phyloP scores from a whole-genome alignment of 1,140 invertebrate genomes.

The Elymnias hypermnestra region DNA sequence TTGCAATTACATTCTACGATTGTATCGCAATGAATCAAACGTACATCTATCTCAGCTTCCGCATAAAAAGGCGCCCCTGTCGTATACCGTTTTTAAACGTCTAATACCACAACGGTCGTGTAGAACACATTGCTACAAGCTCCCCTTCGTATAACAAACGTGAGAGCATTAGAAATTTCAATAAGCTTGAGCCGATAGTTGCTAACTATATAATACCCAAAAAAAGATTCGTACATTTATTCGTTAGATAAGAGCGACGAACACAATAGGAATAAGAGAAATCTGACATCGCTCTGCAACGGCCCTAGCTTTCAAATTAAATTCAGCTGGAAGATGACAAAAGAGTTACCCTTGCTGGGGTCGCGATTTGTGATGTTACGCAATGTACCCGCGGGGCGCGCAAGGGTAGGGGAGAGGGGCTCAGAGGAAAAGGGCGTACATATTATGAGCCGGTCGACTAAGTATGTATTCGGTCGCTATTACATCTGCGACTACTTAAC shows the following conservation, averaged over 20 bases:
- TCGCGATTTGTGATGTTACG: conserved; percentile 20
- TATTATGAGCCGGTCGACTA: conserved; percentile 12
- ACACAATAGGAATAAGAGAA: conserved; percentile 15
- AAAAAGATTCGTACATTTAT: conserved; percentile 18
- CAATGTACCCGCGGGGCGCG: conserved; percentile 15
- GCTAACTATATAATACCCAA: background rate
- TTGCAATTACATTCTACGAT: background rate
- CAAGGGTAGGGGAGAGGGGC: conserved; percentile 6
- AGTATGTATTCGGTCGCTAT: conserved; percentile 16
- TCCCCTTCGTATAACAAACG: conserved; percentile 16
- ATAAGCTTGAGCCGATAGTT: conserved; percentile 3
- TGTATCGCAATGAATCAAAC: too few species aligned
- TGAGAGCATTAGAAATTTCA: conserved; percentile 18
- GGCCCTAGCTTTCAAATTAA: conserved; percentile 23
- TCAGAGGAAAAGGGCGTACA: conserved; percentile 20
- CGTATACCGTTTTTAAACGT: background rate
- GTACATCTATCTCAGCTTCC: too few species aligned
- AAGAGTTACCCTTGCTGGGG: conserved; percentile 21
- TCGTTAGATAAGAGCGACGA: conserved; percentile 19
- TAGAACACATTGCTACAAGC: background rate
- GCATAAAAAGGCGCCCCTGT: background rate
- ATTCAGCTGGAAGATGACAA: conserved; percentile 28
- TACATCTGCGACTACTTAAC: conserved; percentile 23
- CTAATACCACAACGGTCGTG: background rate
- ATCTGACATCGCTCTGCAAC: conserved; percentile 20